Percentiles rank a stretch among this genome's conserved stretches.
phyloP scores from a whole-genome alignment of 2,797 vertebrate genomes.

The Esox masquinongy region DNA sequence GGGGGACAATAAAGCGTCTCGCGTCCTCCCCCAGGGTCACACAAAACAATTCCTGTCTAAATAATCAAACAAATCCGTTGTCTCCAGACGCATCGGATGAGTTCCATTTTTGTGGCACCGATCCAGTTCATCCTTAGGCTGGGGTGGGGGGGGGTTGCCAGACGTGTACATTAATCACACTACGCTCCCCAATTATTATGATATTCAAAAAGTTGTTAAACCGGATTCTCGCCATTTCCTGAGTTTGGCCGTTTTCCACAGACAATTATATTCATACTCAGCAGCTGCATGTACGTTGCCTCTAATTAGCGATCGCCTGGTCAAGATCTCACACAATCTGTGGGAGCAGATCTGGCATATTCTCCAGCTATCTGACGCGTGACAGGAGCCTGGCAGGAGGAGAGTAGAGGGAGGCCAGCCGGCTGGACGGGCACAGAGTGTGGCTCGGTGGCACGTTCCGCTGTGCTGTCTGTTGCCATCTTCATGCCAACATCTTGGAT shows the following conservation, averaged over 20 bases:
- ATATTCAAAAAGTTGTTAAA: constrained; percentile 17
- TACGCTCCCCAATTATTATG: constrained; percentile 11
- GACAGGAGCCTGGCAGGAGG: constrained; percentile 55
- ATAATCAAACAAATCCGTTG: neutral
- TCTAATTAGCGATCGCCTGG: constrained; percentile 41
- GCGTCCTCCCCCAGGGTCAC: no score
- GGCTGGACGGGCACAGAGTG: constrained; percentile 35
- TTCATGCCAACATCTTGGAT: constrained; percentile 32
- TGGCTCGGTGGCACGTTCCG: constrained; percentile 38
- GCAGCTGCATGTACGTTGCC: constrained; percentile 39
- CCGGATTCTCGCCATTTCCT: neutral
- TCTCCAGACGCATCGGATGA: neutral
- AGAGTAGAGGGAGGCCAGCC: neutral
- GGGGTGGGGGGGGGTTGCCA: neutral
- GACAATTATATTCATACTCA: constrained; percentile 36
- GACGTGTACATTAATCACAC: constrained; percentile 4
- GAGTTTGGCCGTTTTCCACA: constrained; percentile 32
- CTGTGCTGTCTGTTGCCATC: constrained; percentile 30
- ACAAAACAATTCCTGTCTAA: no score
- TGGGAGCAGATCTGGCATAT: constrained; percentile 34
- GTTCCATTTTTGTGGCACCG: neutral
- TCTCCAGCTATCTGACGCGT: constrained; percentile 45
- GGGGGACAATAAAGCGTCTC: neutral
- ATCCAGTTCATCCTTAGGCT: neutral
- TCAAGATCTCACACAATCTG: constrained; percentile 37